Base-by-base conservation (phyloP, 2,113 vertebrate genomes). In the Grantiella picta region DNA sequence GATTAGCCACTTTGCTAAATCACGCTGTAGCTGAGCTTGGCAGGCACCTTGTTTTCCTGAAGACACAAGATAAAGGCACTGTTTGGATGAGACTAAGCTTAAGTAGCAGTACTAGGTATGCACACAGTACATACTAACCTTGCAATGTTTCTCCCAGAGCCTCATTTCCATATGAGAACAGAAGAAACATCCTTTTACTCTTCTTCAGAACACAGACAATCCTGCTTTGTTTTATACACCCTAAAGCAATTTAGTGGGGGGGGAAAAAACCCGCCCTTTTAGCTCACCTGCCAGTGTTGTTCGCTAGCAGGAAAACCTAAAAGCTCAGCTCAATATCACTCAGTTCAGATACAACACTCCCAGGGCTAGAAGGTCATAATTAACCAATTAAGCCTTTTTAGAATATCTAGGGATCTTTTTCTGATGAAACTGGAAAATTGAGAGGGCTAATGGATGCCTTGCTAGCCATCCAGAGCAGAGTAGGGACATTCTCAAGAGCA, bases 1-100 rank as follows among this genome's bases (percentile, higher is more conserved):
- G n/a, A 71, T 82, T 53, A 75, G n/a, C 42, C 88, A 87, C 82
- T 82, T 78, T 25, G 85, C 72, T 86, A 91, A 90, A 77, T 57
- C 66, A 31, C 71, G 25, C 45, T 14, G 3, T 2, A 54, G 60
- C 42, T 70, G 75, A 70, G 63, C 0, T 0, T 60, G 87, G 66
- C 59, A 54, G 36, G 36, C 28, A 38, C 29, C 28, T 4, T 2
- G 29, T 80, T 49, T 10, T 45, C 80, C 50, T 44, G 84, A 53
- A 42, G 83, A 59, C 38, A 10, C 9, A 7, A 47, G 50, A 76
- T 20, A 66, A 86, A 87, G 47, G 61, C 83, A 57, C 11, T 2
- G 40, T 36, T 5, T 44, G 38, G 31, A 56, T 7, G 29, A 56
- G 73, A 69, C 28, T 11, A 31, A 82, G 57, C 45, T 21, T 38